Percentiles rank a stretch among this genome's conserved stretches.
Evolutionary conservation across 2,888 invertebrate species (phyloP).

Genomic region (Eueremaeus valkanovi): DNA sequence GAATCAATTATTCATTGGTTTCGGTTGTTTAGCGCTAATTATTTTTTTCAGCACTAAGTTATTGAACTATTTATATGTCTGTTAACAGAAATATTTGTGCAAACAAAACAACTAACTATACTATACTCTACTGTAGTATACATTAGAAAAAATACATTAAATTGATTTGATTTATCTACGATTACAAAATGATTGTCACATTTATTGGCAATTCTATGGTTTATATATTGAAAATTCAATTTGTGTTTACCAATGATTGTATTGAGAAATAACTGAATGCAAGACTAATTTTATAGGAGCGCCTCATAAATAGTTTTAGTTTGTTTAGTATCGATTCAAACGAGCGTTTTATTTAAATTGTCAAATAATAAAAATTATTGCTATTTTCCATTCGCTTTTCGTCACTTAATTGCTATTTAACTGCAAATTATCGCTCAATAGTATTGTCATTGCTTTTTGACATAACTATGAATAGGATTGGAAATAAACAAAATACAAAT

Average conservation of each 20-base stretch:
- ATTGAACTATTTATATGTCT: conserved; percentile 13
- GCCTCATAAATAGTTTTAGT: not conserved
- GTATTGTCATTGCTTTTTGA: conserved; percentile 6
- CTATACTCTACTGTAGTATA: no score
- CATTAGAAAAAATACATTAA: conserved; percentile 12
- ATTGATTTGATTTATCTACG: conserved; percentile 33
- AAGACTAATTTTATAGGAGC: conserved; percentile 29
- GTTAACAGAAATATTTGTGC: no score
- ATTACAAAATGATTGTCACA: conserved; percentile 22
- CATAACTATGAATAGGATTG: not conserved
- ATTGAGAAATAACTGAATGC: not conserved
- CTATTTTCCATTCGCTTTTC: not conserved
- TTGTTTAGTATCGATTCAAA: not conserved
- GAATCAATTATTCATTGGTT: not conserved
- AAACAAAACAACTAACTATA: no score
- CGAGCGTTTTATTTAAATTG: conserved; percentile 15
- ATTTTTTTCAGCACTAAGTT: not conserved
- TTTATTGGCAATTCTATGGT: conserved; percentile 22
- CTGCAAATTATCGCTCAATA: not conserved
- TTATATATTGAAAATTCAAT: conserved; percentile 22
- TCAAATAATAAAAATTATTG: conserved; percentile 27
- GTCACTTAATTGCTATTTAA: not conserved
- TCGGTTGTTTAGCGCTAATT: not conserved
- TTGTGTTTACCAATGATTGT: conserved; percentile 23
- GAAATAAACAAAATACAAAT: not conserved